phyloP scores from a whole-genome alignment of 2,797 vertebrate species.

The Phaenicophaeus curvirostris region DNA sequence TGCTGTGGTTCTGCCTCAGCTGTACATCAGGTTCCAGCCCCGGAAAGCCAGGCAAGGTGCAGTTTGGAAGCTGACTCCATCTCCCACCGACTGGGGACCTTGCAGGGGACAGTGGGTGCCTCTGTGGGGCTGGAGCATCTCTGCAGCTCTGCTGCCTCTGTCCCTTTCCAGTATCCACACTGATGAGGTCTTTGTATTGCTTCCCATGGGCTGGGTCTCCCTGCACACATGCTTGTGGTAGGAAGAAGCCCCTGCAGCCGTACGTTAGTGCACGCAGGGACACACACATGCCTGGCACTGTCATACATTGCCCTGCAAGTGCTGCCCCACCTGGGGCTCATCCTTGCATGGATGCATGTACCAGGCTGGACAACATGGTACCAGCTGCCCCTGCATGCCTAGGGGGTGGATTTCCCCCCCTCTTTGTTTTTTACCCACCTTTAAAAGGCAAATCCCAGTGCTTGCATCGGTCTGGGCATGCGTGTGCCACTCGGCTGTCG shows the following conservation, averaged over 20 bases:
- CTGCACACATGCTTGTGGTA: too few relatives aligned
- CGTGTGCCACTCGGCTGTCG: conserved; percentile 50
- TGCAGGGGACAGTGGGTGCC: not conserved
- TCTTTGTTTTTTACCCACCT: not conserved
- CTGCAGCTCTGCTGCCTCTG: not conserved
- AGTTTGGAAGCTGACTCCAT: not conserved
- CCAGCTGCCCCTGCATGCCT: not conserved
- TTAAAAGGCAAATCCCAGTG: not conserved
- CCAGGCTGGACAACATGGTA: not conserved
- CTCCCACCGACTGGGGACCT: not conserved
- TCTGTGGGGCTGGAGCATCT: not conserved
- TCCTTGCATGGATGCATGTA: rapidly evolving
- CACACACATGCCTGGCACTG: rapidly evolving
- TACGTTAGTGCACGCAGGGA: rapidly evolving
- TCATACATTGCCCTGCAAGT: rapidly evolving
- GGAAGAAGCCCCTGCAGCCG: rapidly evolving
- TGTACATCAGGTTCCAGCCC: not conserved
- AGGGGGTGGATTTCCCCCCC: not conserved
- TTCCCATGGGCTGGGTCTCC: rapidly evolving
- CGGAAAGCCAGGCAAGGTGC: not conserved
- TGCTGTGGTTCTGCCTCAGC: not conserved
- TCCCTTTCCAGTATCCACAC: not conserved
- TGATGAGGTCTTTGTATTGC: rapidly evolving
- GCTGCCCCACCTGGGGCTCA: not conserved
- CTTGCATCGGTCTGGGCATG: not conserved